phyloP scores from a whole-genome alignment of 2,888 invertebrate species.

The Drosophila prolongata region DNA sequence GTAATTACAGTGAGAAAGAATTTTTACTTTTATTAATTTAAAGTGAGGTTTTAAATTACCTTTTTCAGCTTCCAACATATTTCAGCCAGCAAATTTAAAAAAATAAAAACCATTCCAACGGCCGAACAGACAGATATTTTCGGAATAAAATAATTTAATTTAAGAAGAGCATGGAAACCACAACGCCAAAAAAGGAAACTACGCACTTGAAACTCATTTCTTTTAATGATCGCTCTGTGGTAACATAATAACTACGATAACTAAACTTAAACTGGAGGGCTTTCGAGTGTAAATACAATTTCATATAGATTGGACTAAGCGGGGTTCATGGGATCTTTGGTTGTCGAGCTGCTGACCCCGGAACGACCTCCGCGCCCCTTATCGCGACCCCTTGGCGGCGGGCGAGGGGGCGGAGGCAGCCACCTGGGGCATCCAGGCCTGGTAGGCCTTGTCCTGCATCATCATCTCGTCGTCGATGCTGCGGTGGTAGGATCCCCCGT shows the following conservation, averaged over 20 bases:
- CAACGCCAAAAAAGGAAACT: neutral
- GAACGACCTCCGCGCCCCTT: slow-evolving; percentile 18
- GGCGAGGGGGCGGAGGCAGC: slow-evolving; percentile 29
- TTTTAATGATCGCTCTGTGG: slow-evolving; percentile 48
- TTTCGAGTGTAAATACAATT: slow-evolving; percentile 68
- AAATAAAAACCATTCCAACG: too few relatives aligned
- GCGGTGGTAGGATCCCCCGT: slow-evolving; percentile 87
- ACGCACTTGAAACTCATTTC: neutral
- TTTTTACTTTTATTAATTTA: too few relatives aligned
- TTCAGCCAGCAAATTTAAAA: too few relatives aligned
- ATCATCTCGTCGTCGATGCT: slow-evolving; percentile 86
- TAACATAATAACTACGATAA: slow-evolving; percentile 54
- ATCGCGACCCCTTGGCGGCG: slow-evolving; percentile 57
- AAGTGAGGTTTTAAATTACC: too few relatives aligned
- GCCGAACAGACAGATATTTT: too few relatives aligned
- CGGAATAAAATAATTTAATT: too few relatives aligned
- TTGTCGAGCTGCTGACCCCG: slow-evolving; percentile 37
- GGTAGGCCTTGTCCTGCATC: slow-evolving; percentile 88
- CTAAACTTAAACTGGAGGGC: slow-evolving; percentile 51
- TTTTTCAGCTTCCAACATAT: too few relatives aligned
- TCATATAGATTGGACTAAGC: slow-evolving; percentile 63
- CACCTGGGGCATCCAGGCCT: slow-evolving; percentile 85
- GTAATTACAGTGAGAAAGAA: too few relatives aligned
- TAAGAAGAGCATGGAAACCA: too few relatives aligned
- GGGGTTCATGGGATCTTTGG: slow-evolving; percentile 69